Evolutionary conservation across 1,140 invertebrate species (phyloP), one percentile per base, ranked within the genome.

Genomic region (Hetaerina americana): DNA sequence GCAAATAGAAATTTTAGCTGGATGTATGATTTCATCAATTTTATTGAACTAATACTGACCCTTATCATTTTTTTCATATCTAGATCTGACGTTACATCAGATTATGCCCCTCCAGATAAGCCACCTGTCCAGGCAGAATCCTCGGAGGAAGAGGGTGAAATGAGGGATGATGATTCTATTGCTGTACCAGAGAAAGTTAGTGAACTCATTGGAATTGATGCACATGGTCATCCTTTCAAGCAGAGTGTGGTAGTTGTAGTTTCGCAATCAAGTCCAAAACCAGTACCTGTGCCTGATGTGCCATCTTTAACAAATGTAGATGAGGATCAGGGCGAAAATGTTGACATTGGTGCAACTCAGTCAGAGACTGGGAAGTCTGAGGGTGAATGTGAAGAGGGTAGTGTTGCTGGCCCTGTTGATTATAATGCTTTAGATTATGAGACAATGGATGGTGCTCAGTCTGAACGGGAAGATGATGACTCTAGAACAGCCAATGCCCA

Each of bases 401-500:
- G 22, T 2, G 40, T 5, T 68, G 24, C 8, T 31, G 27, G 31
- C n/a, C 70, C 31, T 69, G 18, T 70, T 70, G 40, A 70, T 40
- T 31, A 28, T 15, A 70, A 70, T 66, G 69, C 40, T 70, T 26
- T 31, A 25, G 40, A 70, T 28, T 70, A 70, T 70, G 27, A 31
- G 27, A 70, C 27, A 70, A 70, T 57, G 69, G 40, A 70, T 57
- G 40, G 40, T 57, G 40, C 15, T 18, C 40, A 57, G 10, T 57
- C 40, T 5, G 40, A 57, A 12, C 15, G 22, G 22, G 40, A 57
- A 12, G 40, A 57, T 57, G 40, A 57, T 18, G 40, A 57, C 22
- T 57, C 40, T n/a, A 57, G 40, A n/a, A 2, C 40, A 18, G 40
- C 15, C n/a, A n/a, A n/a, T n/a, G n/a, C n/a, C n/a, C n/a, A n/a